Evolutionary conservation across 2,888 invertebrate species (phyloP).

Genomic region (Leucoma salicis): DNA sequence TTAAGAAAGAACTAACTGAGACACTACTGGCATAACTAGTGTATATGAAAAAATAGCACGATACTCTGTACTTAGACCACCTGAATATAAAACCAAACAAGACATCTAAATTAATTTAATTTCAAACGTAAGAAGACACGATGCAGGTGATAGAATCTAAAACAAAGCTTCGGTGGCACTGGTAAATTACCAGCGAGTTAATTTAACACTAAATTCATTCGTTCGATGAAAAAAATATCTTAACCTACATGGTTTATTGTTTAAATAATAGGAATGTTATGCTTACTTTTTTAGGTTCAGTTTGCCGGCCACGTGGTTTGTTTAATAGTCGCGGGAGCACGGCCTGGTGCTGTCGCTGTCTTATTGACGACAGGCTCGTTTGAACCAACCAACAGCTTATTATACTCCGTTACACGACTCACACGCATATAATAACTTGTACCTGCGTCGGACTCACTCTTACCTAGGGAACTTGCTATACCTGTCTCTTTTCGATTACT

Average conservation of each 20-base stretch:
- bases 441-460: slow-evolving; percentile 34
- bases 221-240: too few species aligned
- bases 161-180: neutral
- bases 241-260: slow-evolving; percentile 17
- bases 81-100: too few species aligned
- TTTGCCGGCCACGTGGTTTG: slow-evolving; percentile 69
- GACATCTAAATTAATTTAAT: neutral
- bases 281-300: slow-evolving; percentile 64
- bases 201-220: neutral
- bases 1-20: too few species aligned
- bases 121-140: neutral
- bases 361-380: slow-evolving; percentile 66
- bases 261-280: slow-evolving; percentile 30
- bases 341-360: slow-evolving; percentile 64
- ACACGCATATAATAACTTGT: slow-evolving; percentile 32
- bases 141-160: neutral
- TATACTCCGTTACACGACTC: slow-evolving; percentile 33
- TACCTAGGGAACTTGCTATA: slow-evolving; percentile 21
- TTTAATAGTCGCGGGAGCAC: slow-evolving; percentile 38
- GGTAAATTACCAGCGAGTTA: neutral
- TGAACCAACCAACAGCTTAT: slow-evolving; percentile 39
- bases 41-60: too few species aligned
- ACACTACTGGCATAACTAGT: too few species aligned
- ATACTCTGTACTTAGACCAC: too few species aligned
- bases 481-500: slow-evolving; percentile 29